Conservation (phyloP, 2,888 invertebrate species). For the Noctua pronuba region DNA sequence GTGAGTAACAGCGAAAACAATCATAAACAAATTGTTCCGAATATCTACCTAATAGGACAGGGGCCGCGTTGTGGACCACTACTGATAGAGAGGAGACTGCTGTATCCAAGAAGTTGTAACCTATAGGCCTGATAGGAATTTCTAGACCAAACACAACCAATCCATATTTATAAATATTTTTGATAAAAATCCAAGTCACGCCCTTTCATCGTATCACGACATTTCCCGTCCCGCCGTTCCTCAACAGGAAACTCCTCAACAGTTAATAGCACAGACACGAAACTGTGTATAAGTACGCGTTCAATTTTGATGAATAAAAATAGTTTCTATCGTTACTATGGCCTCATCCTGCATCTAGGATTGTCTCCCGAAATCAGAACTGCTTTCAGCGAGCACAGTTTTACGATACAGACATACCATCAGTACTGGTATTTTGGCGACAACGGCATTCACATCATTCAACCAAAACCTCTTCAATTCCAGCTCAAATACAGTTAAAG, state of each 20-base stretch:
- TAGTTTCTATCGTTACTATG: too few species aligned
- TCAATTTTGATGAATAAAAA: too few species aligned
- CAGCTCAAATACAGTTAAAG: background rate
- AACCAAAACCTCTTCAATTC: background rate
- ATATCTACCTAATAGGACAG: background rate
- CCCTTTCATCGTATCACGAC: too few species aligned
- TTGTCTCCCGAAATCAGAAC: background rate
- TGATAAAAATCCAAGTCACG: too few species aligned
- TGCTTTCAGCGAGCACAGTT: background rate
- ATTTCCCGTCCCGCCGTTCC: too few species aligned
- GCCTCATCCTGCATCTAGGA: background rate
- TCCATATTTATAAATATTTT: too few species aligned
- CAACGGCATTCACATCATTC: background rate
- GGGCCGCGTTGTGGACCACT: background rate
- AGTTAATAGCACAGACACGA: background rate
- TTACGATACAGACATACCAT: background rate
- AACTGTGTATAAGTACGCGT: too few species aligned
- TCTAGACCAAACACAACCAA: too few species aligned
- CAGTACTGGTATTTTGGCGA: background rate
- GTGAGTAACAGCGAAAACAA: constrained; percentile 19
- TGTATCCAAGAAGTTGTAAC: background rate
- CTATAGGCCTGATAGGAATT: too few species aligned
- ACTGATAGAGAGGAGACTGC: background rate
- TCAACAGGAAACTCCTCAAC: too few species aligned
- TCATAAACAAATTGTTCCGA: constrained; percentile 4